phyloP scores from a whole-genome alignment of 2,888 invertebrate species.

The Hydrotaea diabolus region DNA sequence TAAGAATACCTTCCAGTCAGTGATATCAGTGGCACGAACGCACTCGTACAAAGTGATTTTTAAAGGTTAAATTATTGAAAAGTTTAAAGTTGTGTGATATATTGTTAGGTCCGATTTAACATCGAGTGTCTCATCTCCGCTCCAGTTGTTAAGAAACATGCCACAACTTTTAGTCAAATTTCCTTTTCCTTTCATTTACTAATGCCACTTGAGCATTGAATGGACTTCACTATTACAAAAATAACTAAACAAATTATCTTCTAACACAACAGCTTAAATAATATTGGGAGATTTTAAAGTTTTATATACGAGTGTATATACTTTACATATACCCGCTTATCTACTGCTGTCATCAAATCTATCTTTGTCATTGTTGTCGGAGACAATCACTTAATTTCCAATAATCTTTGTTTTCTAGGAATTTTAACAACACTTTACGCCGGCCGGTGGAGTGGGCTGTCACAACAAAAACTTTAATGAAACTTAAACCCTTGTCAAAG shows the following conservation, averaged over 20 bases:
- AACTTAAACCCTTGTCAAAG: slow-evolving; percentile 75
- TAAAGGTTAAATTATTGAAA: no score
- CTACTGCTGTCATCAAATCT: not conserved
- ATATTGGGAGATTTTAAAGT: not conserved
- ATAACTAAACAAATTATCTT: not conserved
- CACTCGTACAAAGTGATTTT: no score
- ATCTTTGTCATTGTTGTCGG: not conserved
- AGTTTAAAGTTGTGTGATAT: no score
- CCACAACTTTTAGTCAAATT: no score
- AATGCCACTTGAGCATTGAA: not conserved
- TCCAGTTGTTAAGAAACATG: no score
- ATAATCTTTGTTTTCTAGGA: slow-evolving; percentile 24
- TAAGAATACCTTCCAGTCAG: no score
- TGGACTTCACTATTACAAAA: not conserved
- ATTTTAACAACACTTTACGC: slow-evolving; percentile 3
- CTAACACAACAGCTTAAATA: not conserved
- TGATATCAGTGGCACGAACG: no score
- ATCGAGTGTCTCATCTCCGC: no score
- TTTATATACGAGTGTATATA: no score
- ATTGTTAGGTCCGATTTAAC: no score
- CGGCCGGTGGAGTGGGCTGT: not conserved
- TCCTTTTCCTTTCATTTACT: no score
- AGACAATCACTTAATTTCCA: slow-evolving; percentile 33
- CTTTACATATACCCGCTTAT: no score
- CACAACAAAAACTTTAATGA: not conserved